A percentile compares a stretch with the other conserved stretches of the same genome.
Conservation (phyloP, 2,888 invertebrate genomes). For the Mylabris sibirica region DNA sequence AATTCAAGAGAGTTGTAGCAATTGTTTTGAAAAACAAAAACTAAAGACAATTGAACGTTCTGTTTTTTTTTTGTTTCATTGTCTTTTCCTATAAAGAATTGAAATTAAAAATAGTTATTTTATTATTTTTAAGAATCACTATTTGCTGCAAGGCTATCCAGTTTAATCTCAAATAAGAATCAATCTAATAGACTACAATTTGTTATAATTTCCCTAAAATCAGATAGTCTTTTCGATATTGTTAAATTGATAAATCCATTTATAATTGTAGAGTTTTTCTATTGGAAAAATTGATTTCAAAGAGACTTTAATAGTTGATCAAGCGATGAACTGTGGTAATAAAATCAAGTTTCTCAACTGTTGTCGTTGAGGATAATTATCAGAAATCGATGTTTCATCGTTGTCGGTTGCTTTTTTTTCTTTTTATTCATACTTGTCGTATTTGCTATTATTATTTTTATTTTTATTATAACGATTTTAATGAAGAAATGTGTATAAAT, state of each 20-base stretch:
- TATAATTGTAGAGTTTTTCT: not conserved
- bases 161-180: not conserved
- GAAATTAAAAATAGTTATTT: not conserved
- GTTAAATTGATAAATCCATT: not conserved
- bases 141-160: not conserved
- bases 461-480: not conserved
- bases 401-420: not conserved
- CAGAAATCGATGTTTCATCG: constrained; percentile 13
- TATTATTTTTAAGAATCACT: not conserved
- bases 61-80: not conserved
- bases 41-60: not conserved
- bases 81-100: not conserved
- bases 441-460: not conserved
- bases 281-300: not conserved
- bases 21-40: not conserved
- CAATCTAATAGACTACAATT: not conserved
- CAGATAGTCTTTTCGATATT: not conserved
- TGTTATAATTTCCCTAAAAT: not conserved
- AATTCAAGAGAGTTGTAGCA: not conserved
- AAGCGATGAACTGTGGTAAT: not conserved
- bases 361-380: constrained; percentile 2
- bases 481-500: not conserved
- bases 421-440: not conserved
- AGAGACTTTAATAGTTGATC: constrained; percentile 1
- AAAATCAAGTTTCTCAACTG: constrained; percentile 10